Base-by-base conservation (phyloP, 2,113 vertebrate genomes). In the Probosciger aterrimus region DNA sequence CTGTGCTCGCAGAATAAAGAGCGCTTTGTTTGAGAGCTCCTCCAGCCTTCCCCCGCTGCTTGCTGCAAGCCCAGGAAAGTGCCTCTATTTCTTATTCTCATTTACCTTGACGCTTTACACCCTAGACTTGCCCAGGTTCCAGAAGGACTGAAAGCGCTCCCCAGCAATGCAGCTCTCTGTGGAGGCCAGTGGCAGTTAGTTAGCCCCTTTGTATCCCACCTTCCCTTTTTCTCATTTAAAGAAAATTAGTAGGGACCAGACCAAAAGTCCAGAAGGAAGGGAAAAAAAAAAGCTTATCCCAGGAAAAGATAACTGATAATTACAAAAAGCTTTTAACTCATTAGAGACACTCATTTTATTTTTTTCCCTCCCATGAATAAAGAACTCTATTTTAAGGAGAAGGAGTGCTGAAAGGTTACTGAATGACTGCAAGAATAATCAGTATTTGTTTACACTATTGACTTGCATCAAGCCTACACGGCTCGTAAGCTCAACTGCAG, bases 401-500 rank as follows among this genome's bases (percentile, higher is more conserved):
- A 69, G 65, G 19, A 70, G 65, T 70, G 55, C 52, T 92, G 64
- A 83, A 93, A 95, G 68, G 43, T 95, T 85, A 82, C 43, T 41
- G 80, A 90, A 73, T 93, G 87, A 93, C 70, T 97, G 64, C 49
- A 46, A 55, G 74, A 77, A 59, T 44, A 53, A 93, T 90, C 73
- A 67, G 64, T 49, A 77, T 37, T 31, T 97, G 57, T 96, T 97
- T 97, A 94, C 65, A 76, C 75, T 91, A 46, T 67, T 23, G 28
- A 75, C 71, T 41, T 71, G 39, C 47, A 35, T 63, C 37, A 25
- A 65, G 49, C 44, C 64, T 73, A 59, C 63, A 70, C 59, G 31
- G 59, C 64, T 92, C 31, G 14, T 63, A 35, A 93, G 68, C 69
- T 77, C 67, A 71, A 50, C 73, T n/a, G 23, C 76, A 84, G 68